Conservation (phyloP, 2,888 invertebrate species). For the Linhomoeus sp. region DNA sequence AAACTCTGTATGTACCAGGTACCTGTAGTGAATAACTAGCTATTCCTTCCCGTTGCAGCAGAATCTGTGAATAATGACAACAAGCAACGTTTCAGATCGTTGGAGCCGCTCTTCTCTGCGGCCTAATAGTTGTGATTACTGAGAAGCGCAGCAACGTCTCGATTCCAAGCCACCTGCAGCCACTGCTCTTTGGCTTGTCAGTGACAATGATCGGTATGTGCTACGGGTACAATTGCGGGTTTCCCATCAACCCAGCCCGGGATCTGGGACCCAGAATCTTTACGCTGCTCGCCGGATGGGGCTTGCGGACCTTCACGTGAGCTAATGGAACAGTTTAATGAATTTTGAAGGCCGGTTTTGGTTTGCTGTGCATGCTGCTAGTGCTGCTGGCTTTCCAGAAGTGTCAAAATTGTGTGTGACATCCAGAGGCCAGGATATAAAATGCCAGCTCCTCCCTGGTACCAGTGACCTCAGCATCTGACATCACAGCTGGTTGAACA, state of each 20-base stretch:
- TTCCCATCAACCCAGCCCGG: constrained; percentile 2
- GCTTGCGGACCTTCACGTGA: not conserved
- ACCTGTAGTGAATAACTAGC: not conserved
- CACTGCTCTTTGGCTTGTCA: not conserved
- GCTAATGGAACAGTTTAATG: too few species aligned
- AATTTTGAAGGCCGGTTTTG: not conserved
- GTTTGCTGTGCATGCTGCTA: not conserved
- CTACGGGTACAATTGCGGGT: not conserved
- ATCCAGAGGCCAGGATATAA: too few species aligned
- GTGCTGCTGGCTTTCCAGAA: too few species aligned
- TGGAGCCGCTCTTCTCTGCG: not conserved
- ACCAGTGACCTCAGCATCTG: too few species aligned
- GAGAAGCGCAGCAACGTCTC: not conserved
- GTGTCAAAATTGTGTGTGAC: too few species aligned
- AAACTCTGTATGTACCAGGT: not conserved
- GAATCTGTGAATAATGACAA: too few species aligned
- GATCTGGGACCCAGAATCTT: not conserved
- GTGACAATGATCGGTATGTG: not conserved
- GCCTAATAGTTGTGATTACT: not conserved
- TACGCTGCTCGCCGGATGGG: not conserved
- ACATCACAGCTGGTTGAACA: too few species aligned
- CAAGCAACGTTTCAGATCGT: constrained; percentile 1
- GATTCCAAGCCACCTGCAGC: not conserved
- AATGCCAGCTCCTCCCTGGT: too few species aligned
- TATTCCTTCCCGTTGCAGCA: too few species aligned